Conservation (phyloP, 2,888 invertebrate genomes). For the Melinaea menophilus region DNA sequence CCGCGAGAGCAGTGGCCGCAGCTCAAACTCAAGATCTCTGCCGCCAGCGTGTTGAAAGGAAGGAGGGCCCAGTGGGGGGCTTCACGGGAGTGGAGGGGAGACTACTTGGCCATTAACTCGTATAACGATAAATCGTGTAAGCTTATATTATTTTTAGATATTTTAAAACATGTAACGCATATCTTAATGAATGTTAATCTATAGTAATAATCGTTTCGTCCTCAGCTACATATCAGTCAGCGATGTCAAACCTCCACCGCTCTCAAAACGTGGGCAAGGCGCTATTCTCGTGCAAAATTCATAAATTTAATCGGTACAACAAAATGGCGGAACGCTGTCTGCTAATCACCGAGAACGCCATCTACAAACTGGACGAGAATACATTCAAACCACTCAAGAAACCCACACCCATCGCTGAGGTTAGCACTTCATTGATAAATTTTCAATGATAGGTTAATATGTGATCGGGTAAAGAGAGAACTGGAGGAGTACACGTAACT, state of each 20-base stretch:
- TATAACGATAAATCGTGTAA: slow-evolving; percentile 59
- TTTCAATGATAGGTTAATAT: no score
- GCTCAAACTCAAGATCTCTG: slow-evolving; percentile 76
- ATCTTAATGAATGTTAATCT: no score
- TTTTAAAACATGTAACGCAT: no score
- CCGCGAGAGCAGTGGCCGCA: slow-evolving; percentile 93
- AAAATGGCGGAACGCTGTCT: slow-evolving; percentile 93
- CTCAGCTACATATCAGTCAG: slow-evolving; percentile 54
- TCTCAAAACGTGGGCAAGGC: slow-evolving; percentile 55
- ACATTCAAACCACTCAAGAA: slow-evolving; percentile 94
- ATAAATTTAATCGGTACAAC: slow-evolving; percentile 83
- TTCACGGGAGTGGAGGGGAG: slow-evolving; percentile 56
- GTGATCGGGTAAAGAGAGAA: no score
- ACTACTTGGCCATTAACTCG: slow-evolving; percentile 56
- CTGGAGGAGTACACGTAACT: no score
- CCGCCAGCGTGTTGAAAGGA: slow-evolving; percentile 56
- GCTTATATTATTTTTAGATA: slow-evolving; percentile 22
- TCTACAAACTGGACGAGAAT: slow-evolving; percentile 91
- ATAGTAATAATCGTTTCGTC: slow-evolving; percentile 3
- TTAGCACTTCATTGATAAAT: slow-evolving; percentile 40
- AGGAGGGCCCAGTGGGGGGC: slow-evolving; percentile 63
- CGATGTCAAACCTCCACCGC: slow-evolving; percentile 51
- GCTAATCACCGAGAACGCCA: slow-evolving; percentile 88
- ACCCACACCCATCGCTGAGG: slow-evolving; percentile 87
- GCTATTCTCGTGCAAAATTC: slow-evolving; percentile 82